These are phyloP conservation scores for Falco berigora DNA, from an alignment of 2,797 vertebrate genomes.

Conservation along the genomic window DNA sequence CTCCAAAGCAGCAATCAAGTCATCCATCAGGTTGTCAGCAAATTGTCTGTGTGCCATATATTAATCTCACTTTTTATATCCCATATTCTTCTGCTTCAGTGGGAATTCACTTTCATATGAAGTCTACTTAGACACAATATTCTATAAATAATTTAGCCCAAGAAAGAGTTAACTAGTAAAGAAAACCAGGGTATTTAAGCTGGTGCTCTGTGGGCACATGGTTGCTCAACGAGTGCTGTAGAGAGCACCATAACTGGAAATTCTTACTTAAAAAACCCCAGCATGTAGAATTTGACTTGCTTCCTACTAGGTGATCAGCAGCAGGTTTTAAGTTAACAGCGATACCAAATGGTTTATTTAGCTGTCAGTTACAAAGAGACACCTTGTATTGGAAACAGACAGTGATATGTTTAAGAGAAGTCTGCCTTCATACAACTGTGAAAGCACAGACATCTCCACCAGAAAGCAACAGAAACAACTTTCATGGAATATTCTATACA, in stretches of 20 bases:
- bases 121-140: not conserved
- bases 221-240: not conserved
- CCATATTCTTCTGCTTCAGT: not conserved
- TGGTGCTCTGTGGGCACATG: not conserved
- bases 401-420: not conserved
- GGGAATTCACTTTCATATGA: not conserved
- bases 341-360: not conserved
- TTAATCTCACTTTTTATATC: constrained; percentile 8
- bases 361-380: not conserved
- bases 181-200: not conserved
- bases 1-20: not conserved
- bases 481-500: constrained; percentile 25
- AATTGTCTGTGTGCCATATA: not conserved
- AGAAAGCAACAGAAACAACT: not conserved
- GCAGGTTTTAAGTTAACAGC: not conserved
- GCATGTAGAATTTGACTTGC: not conserved
- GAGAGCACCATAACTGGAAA: not conserved
- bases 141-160: not conserved
- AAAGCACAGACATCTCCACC: not conserved
- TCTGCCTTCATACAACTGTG: not conserved
- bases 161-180: not conserved
- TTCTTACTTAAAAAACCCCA: not conserved
- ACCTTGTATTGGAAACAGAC: not conserved
- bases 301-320: not conserved
- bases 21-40: constrained; percentile 39